Evolutionary conservation across 2,797 vertebrate genomes (phyloP), one percentile per base, ranked within the genome.

Genomic region (Cichlasoma orientale): DNA sequence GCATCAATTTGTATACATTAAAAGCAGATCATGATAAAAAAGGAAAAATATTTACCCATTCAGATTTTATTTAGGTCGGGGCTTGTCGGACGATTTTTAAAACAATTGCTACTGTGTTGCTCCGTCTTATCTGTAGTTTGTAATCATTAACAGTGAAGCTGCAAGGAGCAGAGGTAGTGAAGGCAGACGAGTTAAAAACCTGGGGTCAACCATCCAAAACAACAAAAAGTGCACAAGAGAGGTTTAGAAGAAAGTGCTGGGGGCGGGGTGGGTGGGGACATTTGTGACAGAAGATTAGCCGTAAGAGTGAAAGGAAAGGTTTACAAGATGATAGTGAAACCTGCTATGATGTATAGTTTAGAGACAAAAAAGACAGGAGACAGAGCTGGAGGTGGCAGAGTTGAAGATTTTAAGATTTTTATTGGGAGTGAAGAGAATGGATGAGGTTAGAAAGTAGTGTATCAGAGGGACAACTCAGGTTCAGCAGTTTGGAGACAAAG

Each of bases 1-100:
- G 77, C 78, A 61, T 78, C 77, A 38, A 21, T 78, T 75, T 85
- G 85, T 77, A 76, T 79, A 69, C 31, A 82, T 55, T 63, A 33
- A 41, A 77, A 44, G 68, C 41, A 7, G 14, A 4, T 19, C 41
- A 16, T 3, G 3, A 13, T 44, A 27, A n/a, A 47, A 47, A 66
- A 47, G 14, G 16, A 47, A 47, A 19, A 27, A 1, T 19, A 16
- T 66, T 66, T 0, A 12, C 61, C 61, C 23, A 19, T 66, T 66
- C 41, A 16, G 23, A 19, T 7, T 66, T 47, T 66, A 47, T 47
- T 29, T 19, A 50, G 23, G 44, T 47, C 16, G 6, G 44, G 6
- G 16, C 25, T 27, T 44, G 4, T 7, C 63, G 25, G 41, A n/a
- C 18, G 18, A 29, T 47, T 66, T 44, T 66, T 13, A 66, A 47